Conservation (phyloP, 2,888 invertebrate genomes). For the Subacronicta megacephala region DNA sequence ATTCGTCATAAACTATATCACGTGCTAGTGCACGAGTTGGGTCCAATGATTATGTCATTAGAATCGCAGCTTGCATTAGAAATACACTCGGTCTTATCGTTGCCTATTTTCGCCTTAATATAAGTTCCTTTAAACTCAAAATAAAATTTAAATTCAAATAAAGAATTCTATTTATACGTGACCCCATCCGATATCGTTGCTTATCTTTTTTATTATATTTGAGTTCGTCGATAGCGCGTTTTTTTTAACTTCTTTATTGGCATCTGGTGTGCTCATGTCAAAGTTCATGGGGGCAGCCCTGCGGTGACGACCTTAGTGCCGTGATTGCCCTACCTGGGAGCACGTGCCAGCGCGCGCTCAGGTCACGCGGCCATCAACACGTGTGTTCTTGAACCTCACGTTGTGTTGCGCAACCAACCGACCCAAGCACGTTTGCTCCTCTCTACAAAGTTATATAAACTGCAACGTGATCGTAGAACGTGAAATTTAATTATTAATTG, state of each 20-base stretch:
- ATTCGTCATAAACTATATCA: slow-evolving; percentile 40
- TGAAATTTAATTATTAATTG: slow-evolving; percentile 76
- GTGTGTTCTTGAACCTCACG: slow-evolving; percentile 86
- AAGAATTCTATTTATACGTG: slow-evolving; percentile 16
- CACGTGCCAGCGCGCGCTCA: slow-evolving; percentile 70
- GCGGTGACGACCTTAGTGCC: slow-evolving; percentile 63
- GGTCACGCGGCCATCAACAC: slow-evolving; percentile 83
- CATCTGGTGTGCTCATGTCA: slow-evolving; percentile 19
- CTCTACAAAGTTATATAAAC: slow-evolving; percentile 83
- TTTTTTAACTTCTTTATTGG: neutral
- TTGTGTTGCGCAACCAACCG: slow-evolving; percentile 81
- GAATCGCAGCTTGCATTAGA: slow-evolving; percentile 40
- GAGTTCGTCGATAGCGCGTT: slow-evolving; percentile 19
- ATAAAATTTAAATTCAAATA: slow-evolving; percentile 14
- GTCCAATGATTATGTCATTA: slow-evolving; percentile 51
- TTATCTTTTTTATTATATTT: slow-evolving; percentile 42
- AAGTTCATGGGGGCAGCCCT: slow-evolving; percentile 46
- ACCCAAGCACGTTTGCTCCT: slow-evolving; percentile 76
- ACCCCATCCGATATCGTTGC: slow-evolving; percentile 16
- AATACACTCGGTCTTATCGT: slow-evolving; percentile 32
- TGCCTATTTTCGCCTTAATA: slow-evolving; percentile 1
- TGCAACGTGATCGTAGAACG: slow-evolving; percentile 83
- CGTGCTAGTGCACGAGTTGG: slow-evolving; percentile 46
- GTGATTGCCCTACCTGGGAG: slow-evolving; percentile 67
- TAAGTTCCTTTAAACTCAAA: no score